Percentiles rank a stretch among this genome's conserved stretches.
Conservation (phyloP, 2,888 invertebrate species). For the Clunio marinus region DNA sequence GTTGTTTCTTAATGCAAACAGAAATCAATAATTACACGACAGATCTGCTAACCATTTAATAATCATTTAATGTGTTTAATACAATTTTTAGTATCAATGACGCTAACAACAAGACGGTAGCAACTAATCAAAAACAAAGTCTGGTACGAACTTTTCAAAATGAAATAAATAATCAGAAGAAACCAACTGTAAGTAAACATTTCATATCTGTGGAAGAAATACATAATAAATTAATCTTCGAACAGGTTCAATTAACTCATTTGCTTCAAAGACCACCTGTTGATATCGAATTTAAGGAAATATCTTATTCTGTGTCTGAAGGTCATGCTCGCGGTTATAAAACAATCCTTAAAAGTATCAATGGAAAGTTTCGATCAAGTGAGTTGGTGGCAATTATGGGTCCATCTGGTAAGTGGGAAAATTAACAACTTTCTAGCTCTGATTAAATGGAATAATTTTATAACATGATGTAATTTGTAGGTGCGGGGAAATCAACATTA, state of each 20-base stretch:
- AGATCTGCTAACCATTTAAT: too few relatives aligned
- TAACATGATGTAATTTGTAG: constrained; percentile 42
- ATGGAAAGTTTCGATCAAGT: constrained; percentile 84
- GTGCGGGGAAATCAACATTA: constrained; percentile 71
- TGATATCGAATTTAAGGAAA: constrained; percentile 82
- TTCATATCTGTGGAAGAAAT: not conserved
- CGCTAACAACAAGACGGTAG: not conserved
- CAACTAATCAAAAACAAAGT: constrained; percentile 47
- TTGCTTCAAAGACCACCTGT: constrained; percentile 82
- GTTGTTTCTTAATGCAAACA: not conserved
- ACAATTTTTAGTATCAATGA: too few relatives aligned
- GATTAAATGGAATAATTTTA: not conserved
- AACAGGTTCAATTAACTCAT: constrained; percentile 62
- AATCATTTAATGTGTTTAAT: too few relatives aligned
- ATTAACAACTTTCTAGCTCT: not conserved
- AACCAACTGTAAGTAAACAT: constrained; percentile 58
- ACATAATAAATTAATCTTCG: not conserved
- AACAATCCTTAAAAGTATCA: constrained; percentile 80
- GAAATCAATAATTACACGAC: too few relatives aligned
- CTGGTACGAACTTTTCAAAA: constrained; percentile 70
- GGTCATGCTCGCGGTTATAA: constrained; percentile 77
- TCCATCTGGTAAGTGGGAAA: constrained; percentile 15
- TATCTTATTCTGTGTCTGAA: constrained; percentile 85
- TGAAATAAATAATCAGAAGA: constrained; percentile 62
- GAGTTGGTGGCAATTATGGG: constrained; percentile 68